Evolutionary conservation across 2,797 vertebrate genomes (phyloP).

Genomic region (Poeciliopsis infans): DNA sequence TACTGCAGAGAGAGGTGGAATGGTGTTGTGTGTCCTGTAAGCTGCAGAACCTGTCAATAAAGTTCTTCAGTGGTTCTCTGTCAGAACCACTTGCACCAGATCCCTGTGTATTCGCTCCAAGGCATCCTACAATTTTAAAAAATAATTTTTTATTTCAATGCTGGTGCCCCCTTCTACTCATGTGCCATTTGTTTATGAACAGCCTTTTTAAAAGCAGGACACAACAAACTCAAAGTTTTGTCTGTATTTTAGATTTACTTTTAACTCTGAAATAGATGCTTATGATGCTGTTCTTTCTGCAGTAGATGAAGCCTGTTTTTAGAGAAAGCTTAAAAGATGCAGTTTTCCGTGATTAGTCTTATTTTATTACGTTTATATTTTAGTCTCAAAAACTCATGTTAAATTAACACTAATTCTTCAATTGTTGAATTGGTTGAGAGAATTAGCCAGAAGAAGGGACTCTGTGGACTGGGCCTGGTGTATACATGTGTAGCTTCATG

Average conservation of each 20-base stretch:
- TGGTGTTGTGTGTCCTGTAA: slow-evolving; percentile 81
- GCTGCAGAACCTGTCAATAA: slow-evolving; percentile 83
- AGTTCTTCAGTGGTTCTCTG: slow-evolving; percentile 78
- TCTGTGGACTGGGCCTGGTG: background rate
- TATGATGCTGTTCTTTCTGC: background rate
- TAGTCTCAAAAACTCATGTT: slow-evolving; percentile 6
- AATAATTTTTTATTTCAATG: background rate
- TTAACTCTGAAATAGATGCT: slow-evolving; percentile 1
- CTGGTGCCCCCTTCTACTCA: slow-evolving; percentile 28
- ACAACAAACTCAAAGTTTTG: background rate
- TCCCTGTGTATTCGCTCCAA: slow-evolving; percentile 82
- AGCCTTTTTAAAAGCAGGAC: background rate
- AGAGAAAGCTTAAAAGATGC: slow-evolving; percentile 13
- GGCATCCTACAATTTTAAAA: slow-evolving; percentile 49
- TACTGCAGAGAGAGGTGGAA: slow-evolving; percentile 70
- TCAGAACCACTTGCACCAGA: slow-evolving; percentile 76
- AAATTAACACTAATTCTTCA: slow-evolving; percentile 14
- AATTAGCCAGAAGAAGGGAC: slow-evolving; percentile 16
- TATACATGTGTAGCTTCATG: background rate
- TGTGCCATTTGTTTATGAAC: slow-evolving; percentile 5
- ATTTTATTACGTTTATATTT: background rate
- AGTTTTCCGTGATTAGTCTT: background rate
- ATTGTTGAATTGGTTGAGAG: slow-evolving; percentile 22
- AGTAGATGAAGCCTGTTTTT: slow-evolving; percentile 21
- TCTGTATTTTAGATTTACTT: slow-evolving; percentile 11